phyloP scores from a whole-genome alignment of 2,888 invertebrate genomes.

The Melolontha melolontha region DNA sequence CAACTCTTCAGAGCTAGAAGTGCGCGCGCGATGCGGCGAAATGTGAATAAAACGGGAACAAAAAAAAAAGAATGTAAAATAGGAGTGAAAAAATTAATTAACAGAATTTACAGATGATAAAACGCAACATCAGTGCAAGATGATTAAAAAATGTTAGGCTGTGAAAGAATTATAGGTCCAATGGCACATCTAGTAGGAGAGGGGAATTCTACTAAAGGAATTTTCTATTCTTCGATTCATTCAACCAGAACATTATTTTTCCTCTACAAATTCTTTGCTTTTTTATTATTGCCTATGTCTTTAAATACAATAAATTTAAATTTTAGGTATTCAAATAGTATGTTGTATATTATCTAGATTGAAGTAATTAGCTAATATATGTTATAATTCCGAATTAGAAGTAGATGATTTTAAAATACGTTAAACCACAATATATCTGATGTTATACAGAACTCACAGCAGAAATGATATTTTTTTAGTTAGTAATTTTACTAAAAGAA shows the following conservation, averaged over 20 bases:
- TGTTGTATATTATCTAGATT: too few relatives aligned
- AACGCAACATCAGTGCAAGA: constrained; percentile 60
- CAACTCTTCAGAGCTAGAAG: background rate
- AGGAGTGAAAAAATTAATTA: constrained; percentile 60
- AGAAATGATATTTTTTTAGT: too few relatives aligned
- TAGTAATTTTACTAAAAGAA: too few relatives aligned
- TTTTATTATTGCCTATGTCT: background rate
- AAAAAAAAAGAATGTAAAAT: constrained; percentile 44
- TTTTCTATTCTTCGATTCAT: constrained; percentile 12
- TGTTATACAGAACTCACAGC: too few relatives aligned
- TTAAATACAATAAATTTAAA: too few relatives aligned
- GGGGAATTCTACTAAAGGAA: too few relatives aligned
- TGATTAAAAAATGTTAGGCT: constrained; percentile 63
- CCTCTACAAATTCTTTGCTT: constrained; percentile 7
- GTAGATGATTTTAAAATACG: too few relatives aligned
- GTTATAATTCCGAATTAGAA: too few relatives aligned
- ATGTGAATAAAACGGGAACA: constrained; percentile 19
- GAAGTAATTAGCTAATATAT: too few relatives aligned
- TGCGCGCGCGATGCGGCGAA: background rate
- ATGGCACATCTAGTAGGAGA: constrained; percentile 21
- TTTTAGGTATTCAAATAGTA: too few relatives aligned
- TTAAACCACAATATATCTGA: too few relatives aligned
- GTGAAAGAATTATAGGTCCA: constrained; percentile 55
- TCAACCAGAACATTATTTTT: constrained; percentile 1
- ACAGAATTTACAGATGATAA: constrained; percentile 65